These are phyloP conservation scores for Hexactinellida sp. DNA, from an alignment of 37 sponge, comb jelly and placozoan genomes.

Conservation along the genomic window DNA sequence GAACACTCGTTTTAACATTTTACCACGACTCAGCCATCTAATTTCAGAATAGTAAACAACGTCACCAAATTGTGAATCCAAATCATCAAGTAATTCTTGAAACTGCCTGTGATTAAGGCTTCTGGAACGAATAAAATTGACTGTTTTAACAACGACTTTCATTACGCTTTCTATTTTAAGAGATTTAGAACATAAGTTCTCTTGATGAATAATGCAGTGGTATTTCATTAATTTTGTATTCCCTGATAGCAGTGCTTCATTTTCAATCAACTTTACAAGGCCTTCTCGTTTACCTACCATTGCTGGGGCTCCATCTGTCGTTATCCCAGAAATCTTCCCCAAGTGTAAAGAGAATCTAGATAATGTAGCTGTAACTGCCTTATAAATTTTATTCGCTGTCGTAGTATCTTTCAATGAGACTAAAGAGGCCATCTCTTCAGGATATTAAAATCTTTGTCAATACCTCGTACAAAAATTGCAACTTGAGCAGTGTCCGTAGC, in stretches of 20 bases:
- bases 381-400: too few species aligned
- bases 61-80: conserved; percentile 7
- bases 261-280: neutral
- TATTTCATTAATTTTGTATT: neutral
- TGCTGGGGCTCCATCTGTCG: too few species aligned
- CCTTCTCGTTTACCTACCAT: neutral
- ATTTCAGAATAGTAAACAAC: neutral
- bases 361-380: too few species aligned
- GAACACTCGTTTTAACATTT: neutral
- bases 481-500: too few species aligned
- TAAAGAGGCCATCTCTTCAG: too few species aligned
- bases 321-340: too few species aligned
- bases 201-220: neutral
- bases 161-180: neutral
- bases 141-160: neutral
- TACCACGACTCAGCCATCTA: neutral
- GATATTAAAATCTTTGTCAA: too few species aligned
- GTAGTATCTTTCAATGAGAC: too few species aligned
- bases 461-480: too few species aligned
- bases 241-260: neutral
- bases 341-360: too few species aligned
- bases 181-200: neutral
- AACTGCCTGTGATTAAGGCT: neutral
- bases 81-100: neutral
- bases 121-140: neutral